Conservation (phyloP, 1,140 invertebrate genomes). For the Brachystomella parvula region DNA sequence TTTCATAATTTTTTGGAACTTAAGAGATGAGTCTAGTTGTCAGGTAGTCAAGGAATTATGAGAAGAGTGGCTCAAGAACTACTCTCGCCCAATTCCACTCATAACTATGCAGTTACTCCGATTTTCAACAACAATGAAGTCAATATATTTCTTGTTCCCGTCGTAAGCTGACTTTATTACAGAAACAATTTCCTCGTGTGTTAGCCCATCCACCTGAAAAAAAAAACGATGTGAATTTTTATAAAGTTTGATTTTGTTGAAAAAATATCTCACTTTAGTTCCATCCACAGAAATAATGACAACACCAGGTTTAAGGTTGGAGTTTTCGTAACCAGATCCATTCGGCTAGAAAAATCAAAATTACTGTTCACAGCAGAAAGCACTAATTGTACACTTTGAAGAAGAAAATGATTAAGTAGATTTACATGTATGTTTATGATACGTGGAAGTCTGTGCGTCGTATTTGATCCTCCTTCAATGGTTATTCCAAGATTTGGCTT, state of each 20-base stretch:
- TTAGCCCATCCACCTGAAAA: conserved; percentile 69
- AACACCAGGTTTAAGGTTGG: conserved; percentile 84
- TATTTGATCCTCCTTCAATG: conserved; percentile 92
- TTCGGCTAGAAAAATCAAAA: conserved; percentile 51
- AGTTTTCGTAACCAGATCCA: conserved; percentile 72
- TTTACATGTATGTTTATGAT: conserved; percentile 94
- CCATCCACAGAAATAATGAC: conserved; percentile 88
- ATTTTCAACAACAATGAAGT: conserved; percentile 20
- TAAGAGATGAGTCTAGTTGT: too few species aligned
- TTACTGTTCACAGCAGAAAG: background rate
- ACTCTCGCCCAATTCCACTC: background rate
- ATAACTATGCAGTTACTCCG: conserved; percentile 3
- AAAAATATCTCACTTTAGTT: too few species aligned
- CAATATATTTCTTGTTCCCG: conserved; percentile 4
- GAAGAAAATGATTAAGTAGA: conserved; percentile 13
- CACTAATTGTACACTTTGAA: background rate
- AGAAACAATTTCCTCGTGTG: conserved; percentile 60
- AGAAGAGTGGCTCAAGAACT: background rate
- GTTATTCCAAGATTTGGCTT: conserved; percentile 91
- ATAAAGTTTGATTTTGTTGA: too few species aligned
- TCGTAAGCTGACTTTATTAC: background rate
- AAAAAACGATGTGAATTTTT: too few species aligned
- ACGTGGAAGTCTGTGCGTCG: conserved; percentile 81
- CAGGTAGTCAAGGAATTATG: background rate
- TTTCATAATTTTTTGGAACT: too few species aligned